Base-by-base conservation (phyloP, 2,888 invertebrate species). In the Dilophus febrilis region DNA sequence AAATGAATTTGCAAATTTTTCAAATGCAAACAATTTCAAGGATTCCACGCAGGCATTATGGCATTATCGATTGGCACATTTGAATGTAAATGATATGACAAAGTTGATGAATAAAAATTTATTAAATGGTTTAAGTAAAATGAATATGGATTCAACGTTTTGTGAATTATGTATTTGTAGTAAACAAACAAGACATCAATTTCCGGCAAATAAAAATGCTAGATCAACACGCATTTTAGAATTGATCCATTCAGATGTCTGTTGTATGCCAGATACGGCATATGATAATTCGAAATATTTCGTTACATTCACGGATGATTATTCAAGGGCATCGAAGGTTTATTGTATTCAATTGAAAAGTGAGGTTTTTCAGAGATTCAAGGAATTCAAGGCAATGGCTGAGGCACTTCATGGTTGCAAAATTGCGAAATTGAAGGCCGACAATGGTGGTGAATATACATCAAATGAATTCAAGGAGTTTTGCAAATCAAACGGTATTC, bases 361-460 rank as follows among this genome's bases (percentile, higher is more conserved):
- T 38, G 38, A 38, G 8, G 31, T 32, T 10, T 38, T 32, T 10
- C 26, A 13, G 5, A 38, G 32, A 38, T 38, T 38, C 32, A 38
- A 32, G n/a, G 22, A 38, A 32, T 32, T n/a, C n/a, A 14, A 14
- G 3, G 31, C 12, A 5, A n/a, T 30, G 19, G 31, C 30, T 10
- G 17, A 37, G 14, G n/a, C 37, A 4, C 3, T 4, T 7, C 34
- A 34, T n/a, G 16, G 12, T 17, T 3, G 10, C 16, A 37, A 30
- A 42, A 35, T 42, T 22, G 14, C 29, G 26, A 35, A 12, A 22
- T 17, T 42, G n/a, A 14, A 16, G 2, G 12, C 13, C 5, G 42
- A 40, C 17, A 40, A 42, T 34, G 40, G 40, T n/a, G 35, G 37
- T 22, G 42, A 42, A 32, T 42, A 42, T 34, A 29, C 18, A 10